Conservation (phyloP, 2,888 invertebrate genomes). For the Xestobium rufovillosum region DNA sequence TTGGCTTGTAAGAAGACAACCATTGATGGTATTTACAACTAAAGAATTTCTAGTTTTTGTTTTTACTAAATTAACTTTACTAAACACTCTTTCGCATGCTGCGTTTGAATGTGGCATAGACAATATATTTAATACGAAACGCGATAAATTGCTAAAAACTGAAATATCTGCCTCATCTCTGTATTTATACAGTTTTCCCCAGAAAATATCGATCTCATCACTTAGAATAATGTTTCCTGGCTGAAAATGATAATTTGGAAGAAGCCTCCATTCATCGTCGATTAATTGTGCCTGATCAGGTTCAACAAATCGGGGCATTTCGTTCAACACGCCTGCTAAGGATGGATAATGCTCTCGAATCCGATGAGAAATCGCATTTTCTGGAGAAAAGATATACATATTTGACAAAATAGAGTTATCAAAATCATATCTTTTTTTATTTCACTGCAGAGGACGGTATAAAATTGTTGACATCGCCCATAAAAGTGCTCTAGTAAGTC, state of each 20-base stretch:
- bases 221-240: too few relatives aligned
- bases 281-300: too few relatives aligned
- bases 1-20: background rate
- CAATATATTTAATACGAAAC: conserved; percentile 5
- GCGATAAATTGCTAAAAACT: background rate
- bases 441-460: conserved; percentile 1
- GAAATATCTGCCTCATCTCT: background rate
- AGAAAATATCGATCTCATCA: too few relatives aligned
- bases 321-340: too few relatives aligned
- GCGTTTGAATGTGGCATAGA: conserved; percentile 11
- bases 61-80: conserved; percentile 1
- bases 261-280: too few relatives aligned
- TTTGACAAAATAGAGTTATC: conserved; percentile 1
- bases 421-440: conserved; percentile 2
- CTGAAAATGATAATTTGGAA: too few relatives aligned
- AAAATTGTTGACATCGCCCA: conserved; percentile 1
- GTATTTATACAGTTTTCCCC: too few relatives aligned
- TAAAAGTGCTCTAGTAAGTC: conserved; percentile 1
- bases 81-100: conserved; percentile 6
- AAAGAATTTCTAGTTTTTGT: conserved; percentile 2
- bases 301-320: too few relatives aligned
- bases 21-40: background rate
- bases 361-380: too few relatives aligned
- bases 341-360: too few relatives aligned
- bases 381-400: too few relatives aligned